Percentiles rank a stretch among this genome's conserved stretches.
These are phyloP conservation scores for Addax nasomaculatus DNA, from an alignment of 2,113 vertebrate genomes.

Conservation along the genomic window DNA sequence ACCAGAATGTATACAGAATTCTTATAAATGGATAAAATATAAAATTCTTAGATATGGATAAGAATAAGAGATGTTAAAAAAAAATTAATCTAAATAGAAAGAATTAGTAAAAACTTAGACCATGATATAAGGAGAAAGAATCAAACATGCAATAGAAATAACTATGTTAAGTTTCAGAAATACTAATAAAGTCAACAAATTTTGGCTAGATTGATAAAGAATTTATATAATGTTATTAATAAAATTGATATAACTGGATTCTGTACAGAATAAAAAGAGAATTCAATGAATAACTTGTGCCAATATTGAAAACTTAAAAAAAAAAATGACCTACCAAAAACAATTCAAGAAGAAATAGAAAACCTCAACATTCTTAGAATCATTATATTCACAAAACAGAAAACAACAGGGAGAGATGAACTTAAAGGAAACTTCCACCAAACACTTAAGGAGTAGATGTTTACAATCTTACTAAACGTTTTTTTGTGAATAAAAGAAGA, in stretches of 20 bases:
- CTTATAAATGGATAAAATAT: neutral
- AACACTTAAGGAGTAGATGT: neutral
- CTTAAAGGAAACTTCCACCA: neutral
- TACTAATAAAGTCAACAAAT: neutral
- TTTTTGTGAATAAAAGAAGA: neutral
- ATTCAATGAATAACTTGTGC: neutral
- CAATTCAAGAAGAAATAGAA: slow-evolving; percentile 26
- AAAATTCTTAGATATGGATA: neutral
- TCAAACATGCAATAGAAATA: neutral
- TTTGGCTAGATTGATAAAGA: neutral
- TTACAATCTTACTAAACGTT: neutral
- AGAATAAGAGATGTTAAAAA: neutral
- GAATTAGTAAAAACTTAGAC: neutral
- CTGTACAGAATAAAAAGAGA: neutral
- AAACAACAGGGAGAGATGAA: neutral
- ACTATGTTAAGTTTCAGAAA: slow-evolving; percentile 25
- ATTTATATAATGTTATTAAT: neutral
- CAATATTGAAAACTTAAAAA: neutral
- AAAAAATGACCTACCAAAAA: neutral
- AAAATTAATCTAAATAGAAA: neutral
- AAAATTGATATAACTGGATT: neutral
- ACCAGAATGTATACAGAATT: neutral
- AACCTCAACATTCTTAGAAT: neutral
- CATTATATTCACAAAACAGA: neutral
- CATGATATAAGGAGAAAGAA: neutral